Conservation (phyloP, 2,113 vertebrate species). For the Lonchura striata region DNA sequence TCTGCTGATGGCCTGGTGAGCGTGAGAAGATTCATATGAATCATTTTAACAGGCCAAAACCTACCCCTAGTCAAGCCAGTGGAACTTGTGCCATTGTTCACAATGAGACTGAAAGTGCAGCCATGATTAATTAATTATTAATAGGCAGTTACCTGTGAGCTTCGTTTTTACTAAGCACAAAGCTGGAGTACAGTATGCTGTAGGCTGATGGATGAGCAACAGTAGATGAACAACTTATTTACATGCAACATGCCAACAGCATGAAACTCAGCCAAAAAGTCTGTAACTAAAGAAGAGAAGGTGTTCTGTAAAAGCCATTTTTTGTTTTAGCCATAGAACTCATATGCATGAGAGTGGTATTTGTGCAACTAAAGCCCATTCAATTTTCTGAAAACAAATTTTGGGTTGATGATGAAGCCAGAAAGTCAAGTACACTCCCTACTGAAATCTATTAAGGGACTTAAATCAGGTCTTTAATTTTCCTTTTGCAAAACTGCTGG, state of each 20-base stretch:
- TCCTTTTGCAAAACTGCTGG: neutral
- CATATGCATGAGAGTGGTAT: neutral
- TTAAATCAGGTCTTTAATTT: neutral
- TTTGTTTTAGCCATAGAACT: neutral
- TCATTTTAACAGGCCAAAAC: neutral
- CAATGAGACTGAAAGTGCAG: neutral
- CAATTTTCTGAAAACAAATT: neutral
- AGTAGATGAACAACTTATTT: neutral
- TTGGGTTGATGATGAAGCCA: neutral
- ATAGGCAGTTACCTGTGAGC: neutral
- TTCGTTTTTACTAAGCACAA: neutral
- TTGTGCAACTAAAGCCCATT: neutral
- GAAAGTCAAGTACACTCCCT: neutral
- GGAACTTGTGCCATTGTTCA: neutral
- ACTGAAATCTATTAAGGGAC: neutral
- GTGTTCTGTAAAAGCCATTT: neutral
- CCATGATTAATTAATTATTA: neutral
- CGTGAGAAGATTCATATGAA: neutral
- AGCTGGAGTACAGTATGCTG: neutral
- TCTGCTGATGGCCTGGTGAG: neutral
- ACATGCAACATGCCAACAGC: neutral
- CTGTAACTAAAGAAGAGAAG: neutral
- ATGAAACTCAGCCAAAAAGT: neutral
- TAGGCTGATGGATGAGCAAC: neutral
- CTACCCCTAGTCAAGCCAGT: neutral